Evolutionary conservation across 35 echinoderm and acorn worm species (phyloP), one percentile per base, ranked within the genome.

Genomic region (Stichopus chloronotus): DNA sequence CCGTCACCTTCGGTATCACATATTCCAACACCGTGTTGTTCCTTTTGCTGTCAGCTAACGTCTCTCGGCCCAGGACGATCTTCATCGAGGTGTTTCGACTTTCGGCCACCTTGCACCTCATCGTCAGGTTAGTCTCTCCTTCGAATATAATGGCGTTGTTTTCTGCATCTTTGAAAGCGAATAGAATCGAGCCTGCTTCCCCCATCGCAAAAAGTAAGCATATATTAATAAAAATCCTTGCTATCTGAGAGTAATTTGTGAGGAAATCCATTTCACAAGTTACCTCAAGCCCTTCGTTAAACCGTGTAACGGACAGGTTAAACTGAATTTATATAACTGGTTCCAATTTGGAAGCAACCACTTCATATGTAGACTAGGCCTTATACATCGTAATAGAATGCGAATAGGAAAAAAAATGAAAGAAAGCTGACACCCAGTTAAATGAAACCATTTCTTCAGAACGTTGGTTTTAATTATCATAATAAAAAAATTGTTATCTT

Each of bases 111-210:
- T 88, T 19, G 52, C 86, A 88, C 20, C 57, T 4, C 58, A 88
- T 88, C 2, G 86, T 88, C 4, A 88, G 22, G 17, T 88, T 83
- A n/a, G 52, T 57, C 11, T 88, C 86, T 22, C 86, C 86, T 11
- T 69, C 56, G 52, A 88, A 88, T 63, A 88, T 61, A 8, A 88
- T 52, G 6, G 23, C 23, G 13, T 61, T 88, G 23, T 63, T 58
- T 7, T 88, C 20, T 17, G 86, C 8, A 69, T 88, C 19, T 13
- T 24, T 20, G 25, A 88, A 8, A 88, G 19, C 58, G 20, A 88
- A 88, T 63, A 22, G 5, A 88, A 63, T 65, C 25, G 58, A 25
- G 20, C 61, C 56, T 12, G 86, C 11, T 88, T 20, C 6, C 16
- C 58, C 86, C 7, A 88, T 4, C 1, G 6, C 6, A 13, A 25